Evolutionary conservation across 2,888 invertebrate species (phyloP).

Genomic region (Drosophila niveifrons): DNA sequence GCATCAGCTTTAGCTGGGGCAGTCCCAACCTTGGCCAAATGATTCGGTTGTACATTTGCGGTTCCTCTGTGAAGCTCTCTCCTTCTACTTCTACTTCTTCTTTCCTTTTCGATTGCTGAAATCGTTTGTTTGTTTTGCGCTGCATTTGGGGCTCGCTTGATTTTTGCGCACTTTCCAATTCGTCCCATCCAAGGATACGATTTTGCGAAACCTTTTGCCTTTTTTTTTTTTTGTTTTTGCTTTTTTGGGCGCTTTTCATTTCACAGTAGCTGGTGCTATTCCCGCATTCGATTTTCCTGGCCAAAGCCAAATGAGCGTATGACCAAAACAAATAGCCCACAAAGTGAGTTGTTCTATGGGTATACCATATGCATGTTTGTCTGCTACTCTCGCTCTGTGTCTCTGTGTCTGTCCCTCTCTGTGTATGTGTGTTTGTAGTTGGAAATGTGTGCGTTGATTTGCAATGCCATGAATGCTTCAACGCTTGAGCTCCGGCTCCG

Average conservation of each 20-base stretch:
- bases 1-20: conserved; percentile 20
- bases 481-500: conserved; percentile 55
- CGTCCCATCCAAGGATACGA: conserved; percentile 57
- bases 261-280: conserved; percentile 22
- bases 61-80: conserved; percentile 26
- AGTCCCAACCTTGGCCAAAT: conserved; percentile 48
- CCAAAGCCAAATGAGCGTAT: conserved; percentile 75
- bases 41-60: conserved; percentile 66
- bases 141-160: conserved; percentile 59
- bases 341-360: conserved; percentile 75
- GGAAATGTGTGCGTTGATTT: conserved; percentile 59
- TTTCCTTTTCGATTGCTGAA: conserved; percentile 15
- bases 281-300: conserved; percentile 64
- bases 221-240: conserved; percentile 33
- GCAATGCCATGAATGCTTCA: conserved; percentile 79
- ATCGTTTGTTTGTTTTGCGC: conserved; percentile 63
- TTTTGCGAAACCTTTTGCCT: conserved; percentile 61
- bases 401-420: conserved; percentile 20
- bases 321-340: conserved; percentile 80
- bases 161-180: conserved; percentile 65
- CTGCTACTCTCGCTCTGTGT: conserved; percentile 4
- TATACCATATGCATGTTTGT: conserved; percentile 54
- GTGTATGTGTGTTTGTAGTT: conserved; percentile 9
- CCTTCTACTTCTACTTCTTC: not conserved
- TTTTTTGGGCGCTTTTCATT: conserved; percentile 27